These are phyloP conservation scores for Campaea margaritaria DNA, from an alignment of 2,888 invertebrate genomes.

Conservation along the genomic window DNA sequence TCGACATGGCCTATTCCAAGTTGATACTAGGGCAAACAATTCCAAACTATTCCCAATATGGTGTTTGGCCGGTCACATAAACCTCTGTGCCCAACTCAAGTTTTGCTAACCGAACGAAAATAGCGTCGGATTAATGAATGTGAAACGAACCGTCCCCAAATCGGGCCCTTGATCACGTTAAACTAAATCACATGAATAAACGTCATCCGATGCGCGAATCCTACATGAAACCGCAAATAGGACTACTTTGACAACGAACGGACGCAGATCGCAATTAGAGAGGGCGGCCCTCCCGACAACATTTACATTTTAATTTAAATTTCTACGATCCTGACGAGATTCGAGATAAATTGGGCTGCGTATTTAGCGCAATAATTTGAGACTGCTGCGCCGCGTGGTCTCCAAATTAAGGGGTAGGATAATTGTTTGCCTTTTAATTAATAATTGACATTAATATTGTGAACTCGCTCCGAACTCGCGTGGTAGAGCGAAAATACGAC, in stretches of 20 bases:
- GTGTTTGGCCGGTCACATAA: background rate
- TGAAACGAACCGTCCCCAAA: conserved; percentile 19
- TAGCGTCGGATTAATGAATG: conserved; percentile 29
- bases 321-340: conserved; percentile 80
- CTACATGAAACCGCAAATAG: conserved; percentile 54
- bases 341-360: conserved; percentile 79
- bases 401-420: conserved; percentile 70
- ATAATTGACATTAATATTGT: conserved; percentile 74
- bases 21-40: no score
- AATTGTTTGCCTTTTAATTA: conserved; percentile 80
- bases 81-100: background rate
- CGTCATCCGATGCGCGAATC: conserved; percentile 51
- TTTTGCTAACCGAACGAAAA: conserved; percentile 24
- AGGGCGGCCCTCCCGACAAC: conserved; percentile 71
- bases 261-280: conserved; percentile 77
- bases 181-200: conserved; percentile 45
- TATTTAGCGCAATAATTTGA: conserved; percentile 81
- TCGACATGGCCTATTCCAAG: no score
- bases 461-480: conserved; percentile 50
- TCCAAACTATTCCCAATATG: no score
- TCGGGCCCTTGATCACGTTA: conserved; percentile 28
- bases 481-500: conserved; percentile 30
- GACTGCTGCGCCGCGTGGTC: conserved; percentile 67
- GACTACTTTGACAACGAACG: conserved; percentile 70
- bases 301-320: conserved; percentile 85